These are phyloP conservation scores for Catocala sponsa DNA, from an alignment of 2,888 invertebrate genomes.

Conservation along the genomic window DNA sequence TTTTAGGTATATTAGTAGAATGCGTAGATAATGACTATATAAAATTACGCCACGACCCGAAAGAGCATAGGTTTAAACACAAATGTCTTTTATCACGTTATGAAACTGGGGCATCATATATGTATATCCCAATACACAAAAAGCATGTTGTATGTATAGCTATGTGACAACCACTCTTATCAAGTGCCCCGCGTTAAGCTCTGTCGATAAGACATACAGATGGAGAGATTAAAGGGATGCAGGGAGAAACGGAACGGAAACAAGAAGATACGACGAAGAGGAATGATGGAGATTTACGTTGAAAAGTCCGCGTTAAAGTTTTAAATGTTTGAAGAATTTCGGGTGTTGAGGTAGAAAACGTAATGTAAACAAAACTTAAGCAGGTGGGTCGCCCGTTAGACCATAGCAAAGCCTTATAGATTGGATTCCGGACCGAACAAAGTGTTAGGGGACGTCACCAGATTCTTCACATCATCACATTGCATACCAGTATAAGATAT, in stretches of 20 bases:
- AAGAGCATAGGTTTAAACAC: too few species aligned
- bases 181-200: slow-evolving; percentile 27
- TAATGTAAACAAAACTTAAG: not conserved
- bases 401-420: too few species aligned
- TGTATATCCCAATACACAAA: too few species aligned
- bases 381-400: not conserved
- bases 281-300: slow-evolving; percentile 42
- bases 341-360: slow-evolving; percentile 15
- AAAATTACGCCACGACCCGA: too few species aligned
- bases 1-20: too few species aligned
- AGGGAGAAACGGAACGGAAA: slow-evolving; percentile 41
- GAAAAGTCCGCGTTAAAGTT: slow-evolving; percentile 38
- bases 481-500: too few species aligned
- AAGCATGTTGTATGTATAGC: not conserved
- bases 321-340: slow-evolving; percentile 20
- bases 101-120: too few species aligned
- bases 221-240: slow-evolving; percentile 43
- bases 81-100: too few species aligned
- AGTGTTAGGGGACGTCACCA: too few species aligned
- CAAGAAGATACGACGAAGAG: slow-evolving; percentile 38
- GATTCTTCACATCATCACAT: too few species aligned
- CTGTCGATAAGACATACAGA: slow-evolving; percentile 45
- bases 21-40: too few species aligned
- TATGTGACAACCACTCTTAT: slow-evolving; percentile 29
- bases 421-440: too few species aligned